phyloP scores from a whole-genome alignment of 2,113 vertebrate species.

The Ptychochromis oligacanthus region DNA sequence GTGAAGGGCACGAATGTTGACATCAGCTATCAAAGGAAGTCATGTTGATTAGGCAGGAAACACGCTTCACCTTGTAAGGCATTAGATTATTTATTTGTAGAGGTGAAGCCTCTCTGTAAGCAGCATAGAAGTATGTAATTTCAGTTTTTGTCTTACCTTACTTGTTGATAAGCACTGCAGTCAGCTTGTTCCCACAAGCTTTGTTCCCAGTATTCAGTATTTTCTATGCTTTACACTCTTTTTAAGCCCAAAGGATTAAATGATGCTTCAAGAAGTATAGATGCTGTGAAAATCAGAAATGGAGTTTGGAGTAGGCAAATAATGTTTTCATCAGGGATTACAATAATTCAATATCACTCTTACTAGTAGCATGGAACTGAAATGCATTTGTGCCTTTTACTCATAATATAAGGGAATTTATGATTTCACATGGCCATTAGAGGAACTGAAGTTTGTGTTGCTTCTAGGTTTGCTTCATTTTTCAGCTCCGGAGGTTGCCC shows the following conservation, averaged over 20 bases:
- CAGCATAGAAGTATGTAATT: background rate
- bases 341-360: background rate
- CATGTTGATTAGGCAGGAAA: conserved; percentile 64
- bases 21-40: conserved; percentile 61
- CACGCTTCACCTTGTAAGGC: conserved; percentile 34
- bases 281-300: background rate
- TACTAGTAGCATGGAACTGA: background rate
- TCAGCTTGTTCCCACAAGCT: background rate
- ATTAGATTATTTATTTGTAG: conserved; percentile 59
- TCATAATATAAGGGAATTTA: too few relatives aligned
- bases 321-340: background rate
- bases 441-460: background rate
- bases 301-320: background rate
- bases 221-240: background rate
- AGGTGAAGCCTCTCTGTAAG: conserved; percentile 16
- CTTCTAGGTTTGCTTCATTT: background rate
- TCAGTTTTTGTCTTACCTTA: conserved; percentile 25
- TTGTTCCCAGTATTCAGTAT: background rate
- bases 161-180: background rate
- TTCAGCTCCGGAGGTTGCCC: background rate
- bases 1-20: conserved; percentile 56
- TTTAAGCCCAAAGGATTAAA: background rate
- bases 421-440: background rate
- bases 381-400: background rate
- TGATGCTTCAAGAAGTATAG: background rate